A percentile compares a stretch with the other conserved stretches of the same genome.
These are phyloP conservation scores for Laticauda laticaudata DNA, from an alignment of 2,113 vertebrate genomes.

Conservation along the genomic window DNA sequence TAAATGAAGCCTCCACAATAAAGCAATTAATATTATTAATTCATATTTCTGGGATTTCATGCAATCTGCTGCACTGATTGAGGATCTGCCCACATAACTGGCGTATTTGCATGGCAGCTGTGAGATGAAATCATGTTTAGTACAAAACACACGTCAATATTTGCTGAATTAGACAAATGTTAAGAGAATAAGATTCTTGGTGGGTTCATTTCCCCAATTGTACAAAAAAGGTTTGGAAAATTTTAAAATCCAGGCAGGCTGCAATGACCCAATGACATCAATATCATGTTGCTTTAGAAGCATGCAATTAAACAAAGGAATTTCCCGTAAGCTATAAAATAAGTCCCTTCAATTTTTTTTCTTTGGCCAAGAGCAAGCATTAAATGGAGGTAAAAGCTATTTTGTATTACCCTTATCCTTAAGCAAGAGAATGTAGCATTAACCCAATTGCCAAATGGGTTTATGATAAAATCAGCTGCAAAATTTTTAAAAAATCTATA, in stretches of 20 bases:
- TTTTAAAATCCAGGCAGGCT: conserved; percentile 16
- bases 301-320: conserved; percentile 50
- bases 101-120: conserved; percentile 46
- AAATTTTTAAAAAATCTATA: conserved; percentile 15
- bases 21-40: conserved; percentile 43
- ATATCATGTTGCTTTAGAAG: conserved; percentile 40
- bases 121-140: conserved; percentile 44
- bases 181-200: conserved; percentile 15
- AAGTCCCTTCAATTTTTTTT: conserved; percentile 26
- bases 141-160: conserved; percentile 39
- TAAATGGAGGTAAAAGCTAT: conserved; percentile 44
- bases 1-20: conserved; percentile 40
- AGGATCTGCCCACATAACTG: conserved; percentile 39
- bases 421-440: conserved; percentile 48
- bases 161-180: conserved; percentile 41
- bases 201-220: not conserved
- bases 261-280: conserved; percentile 13
- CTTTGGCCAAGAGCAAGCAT: conserved; percentile 26
- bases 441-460: not conserved
- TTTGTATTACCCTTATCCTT: conserved; percentile 26
- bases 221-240: not conserved
- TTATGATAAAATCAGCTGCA: not conserved
- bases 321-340: conserved; percentile 14
- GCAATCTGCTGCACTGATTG: conserved; percentile 18
- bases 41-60: conserved; percentile 46